Conservation (phyloP, 2,888 invertebrate species). For the Nephrotoma guestfalica region DNA sequence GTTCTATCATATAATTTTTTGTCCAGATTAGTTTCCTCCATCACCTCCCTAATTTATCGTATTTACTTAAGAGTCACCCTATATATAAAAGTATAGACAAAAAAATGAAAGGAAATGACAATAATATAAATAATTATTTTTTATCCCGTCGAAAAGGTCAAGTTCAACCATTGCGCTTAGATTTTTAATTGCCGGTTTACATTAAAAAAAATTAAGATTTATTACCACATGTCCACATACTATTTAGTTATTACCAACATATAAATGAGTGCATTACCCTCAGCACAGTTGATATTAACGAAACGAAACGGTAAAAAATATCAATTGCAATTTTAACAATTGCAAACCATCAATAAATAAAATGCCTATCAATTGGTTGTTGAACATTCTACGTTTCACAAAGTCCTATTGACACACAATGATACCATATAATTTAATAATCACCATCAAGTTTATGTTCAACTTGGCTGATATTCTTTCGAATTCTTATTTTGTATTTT, state of each 20-base stretch:
- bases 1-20: too few relatives aligned
- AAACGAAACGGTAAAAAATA: not conserved
- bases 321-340: not conserved
- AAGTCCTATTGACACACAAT: not conserved
- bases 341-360: not conserved
- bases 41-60: too few relatives aligned
- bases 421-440: not conserved
- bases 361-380: not conserved
- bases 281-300: not conserved
- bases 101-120: not conserved
- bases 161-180: not conserved
- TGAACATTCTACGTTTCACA: not conserved
- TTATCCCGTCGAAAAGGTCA: not conserved
- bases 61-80: too few relatives aligned
- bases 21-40: too few relatives aligned
- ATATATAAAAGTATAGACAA: not conserved
- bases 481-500: not conserved
- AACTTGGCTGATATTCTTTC: not conserved
- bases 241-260: not conserved
- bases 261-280: not conserved
- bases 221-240: not conserved
- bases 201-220: not conserved
- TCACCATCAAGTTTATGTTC: not conserved
- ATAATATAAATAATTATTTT: not conserved
- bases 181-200: not conserved